Base-by-base conservation (phyloP, 1,140 invertebrate genomes). In the Aphaenogaster rudis region DNA sequence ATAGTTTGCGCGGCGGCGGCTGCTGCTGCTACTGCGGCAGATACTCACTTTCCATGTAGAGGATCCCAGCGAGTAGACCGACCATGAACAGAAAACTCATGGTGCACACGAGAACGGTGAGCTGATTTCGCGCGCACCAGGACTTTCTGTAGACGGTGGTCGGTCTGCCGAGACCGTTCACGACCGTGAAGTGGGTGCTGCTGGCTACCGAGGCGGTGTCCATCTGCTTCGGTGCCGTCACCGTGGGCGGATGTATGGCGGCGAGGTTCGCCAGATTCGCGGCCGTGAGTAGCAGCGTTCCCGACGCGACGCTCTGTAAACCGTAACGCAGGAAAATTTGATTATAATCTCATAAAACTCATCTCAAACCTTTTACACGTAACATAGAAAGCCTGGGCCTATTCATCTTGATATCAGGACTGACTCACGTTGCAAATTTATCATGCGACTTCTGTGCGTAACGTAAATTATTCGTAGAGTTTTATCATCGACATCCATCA, bases 171-270 rank as follows among this genome's bases (percentile, higher is more conserved):
- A 98, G 97, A 17, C 97, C 97, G 93, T 98, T 98, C 64, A 98
- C 97, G 59, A 98, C 97, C 6, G 98, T 98, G 93, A 98, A 98
- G 94, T 98, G 97, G 79, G 97, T 98, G 81, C 97, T 98, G 94
- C 97, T 98, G 45, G 97, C 97, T 81, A 98, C 96, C n/a, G 97
- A 98, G 33, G 96, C 96, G 52, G 96, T 96, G 91, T 98, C 97
- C 72, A 96, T 92, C 81, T 94, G 93, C 91, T 95, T 95, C 59
- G 94, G 91, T 66, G 90, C 90, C 88, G 94, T 94, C 86, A 93
- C 92, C 90, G 91, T 94, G 63, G 96, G 96, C 87, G 96, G 96
- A 93, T 97, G 96, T 93, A 97, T 97, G 89, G 97, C 96, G 5
- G 97, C 97, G 28, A 97, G 95, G 50, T 95, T 96, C 64, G 96